A percentile compares a stretch with the other conserved stretches of the same genome.
Conservation (phyloP, 2,797 vertebrate genomes). For the Mus spretus region DNA sequence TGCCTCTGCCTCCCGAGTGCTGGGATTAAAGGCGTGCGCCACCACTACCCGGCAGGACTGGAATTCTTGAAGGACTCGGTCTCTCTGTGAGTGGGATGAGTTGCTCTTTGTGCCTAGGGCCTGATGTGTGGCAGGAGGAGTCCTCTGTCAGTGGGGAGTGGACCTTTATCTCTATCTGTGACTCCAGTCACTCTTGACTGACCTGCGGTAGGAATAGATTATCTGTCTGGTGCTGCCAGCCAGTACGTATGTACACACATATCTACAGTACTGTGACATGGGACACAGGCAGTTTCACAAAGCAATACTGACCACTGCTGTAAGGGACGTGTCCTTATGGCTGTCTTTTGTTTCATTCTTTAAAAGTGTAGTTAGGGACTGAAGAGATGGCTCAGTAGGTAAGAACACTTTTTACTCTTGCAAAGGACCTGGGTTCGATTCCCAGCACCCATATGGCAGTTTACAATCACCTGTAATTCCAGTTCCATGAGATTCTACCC, state of each 20-base stretch:
- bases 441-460: neutral
- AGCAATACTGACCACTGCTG: neutral
- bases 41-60: neutral
- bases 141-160: neutral
- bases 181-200: conserved; percentile 8
- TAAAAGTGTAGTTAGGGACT: neutral
- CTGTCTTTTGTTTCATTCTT: conserved; percentile 36
- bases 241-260: accelerated
- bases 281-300: neutral
- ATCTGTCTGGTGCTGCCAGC: neutral
- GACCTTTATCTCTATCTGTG: conserved; percentile 5
- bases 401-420: neutral
- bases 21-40: neutral
- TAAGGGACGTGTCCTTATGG: neutral
- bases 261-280: neutral
- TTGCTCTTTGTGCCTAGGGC: neutral
- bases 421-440: neutral
- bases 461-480: neutral
- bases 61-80: neutral
- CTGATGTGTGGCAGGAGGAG: neutral
- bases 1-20: too few relatives aligned
- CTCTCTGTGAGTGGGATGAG: neutral
- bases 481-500: neutral
- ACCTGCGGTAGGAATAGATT: neutral
- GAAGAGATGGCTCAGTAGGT: neutral